Evolutionary conservation across 1,140 invertebrate species (phyloP).

Genomic region (Grapholita molesta): DNA sequence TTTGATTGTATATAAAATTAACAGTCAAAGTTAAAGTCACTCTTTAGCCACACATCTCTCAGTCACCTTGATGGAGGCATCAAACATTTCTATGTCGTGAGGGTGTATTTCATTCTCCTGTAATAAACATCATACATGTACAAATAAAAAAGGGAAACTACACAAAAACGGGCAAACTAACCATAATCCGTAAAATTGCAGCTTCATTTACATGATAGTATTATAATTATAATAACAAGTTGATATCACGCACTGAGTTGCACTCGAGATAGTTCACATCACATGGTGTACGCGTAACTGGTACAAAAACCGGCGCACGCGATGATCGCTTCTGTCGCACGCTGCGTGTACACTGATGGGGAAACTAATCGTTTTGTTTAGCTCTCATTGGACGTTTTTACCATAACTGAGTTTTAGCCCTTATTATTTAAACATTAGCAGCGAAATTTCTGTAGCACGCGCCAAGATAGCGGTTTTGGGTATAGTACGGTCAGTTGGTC

Average conservation of each 20-base stretch:
- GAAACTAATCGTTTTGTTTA: slow-evolving; percentile 20
- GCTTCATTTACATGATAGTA: not conserved
- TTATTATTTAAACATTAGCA: not conserved
- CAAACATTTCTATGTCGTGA: slow-evolving; percentile 65
- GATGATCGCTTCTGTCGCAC: slow-evolving; percentile 25
- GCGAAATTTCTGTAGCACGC: not conserved
- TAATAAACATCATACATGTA: slow-evolving; percentile 21
- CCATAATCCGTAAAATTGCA: not conserved
- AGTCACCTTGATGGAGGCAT: slow-evolving; percentile 72
- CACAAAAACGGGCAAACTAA: not conserved
- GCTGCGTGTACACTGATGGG: slow-evolving; percentile 15
- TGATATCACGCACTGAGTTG: not conserved
- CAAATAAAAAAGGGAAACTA: not conserved
- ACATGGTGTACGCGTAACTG: slow-evolving; percentile 8
- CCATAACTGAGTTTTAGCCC: not conserved
- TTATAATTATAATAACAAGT: not conserved
- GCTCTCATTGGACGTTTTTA: slow-evolving; percentile 22
- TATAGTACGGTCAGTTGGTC: slow-evolving; percentile 21
- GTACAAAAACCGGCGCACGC: slow-evolving; percentile 20
- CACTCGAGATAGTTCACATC: not conserved
- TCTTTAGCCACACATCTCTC: slow-evolving; percentile 41
- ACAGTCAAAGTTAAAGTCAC: slow-evolving; percentile 11
- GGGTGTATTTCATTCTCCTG: slow-evolving; percentile 64
- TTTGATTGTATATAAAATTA: slow-evolving; percentile 4
- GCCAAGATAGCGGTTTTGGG: not conserved